Conservation (phyloP, 2,888 invertebrate genomes). For the Rotaria sp. region DNA sequence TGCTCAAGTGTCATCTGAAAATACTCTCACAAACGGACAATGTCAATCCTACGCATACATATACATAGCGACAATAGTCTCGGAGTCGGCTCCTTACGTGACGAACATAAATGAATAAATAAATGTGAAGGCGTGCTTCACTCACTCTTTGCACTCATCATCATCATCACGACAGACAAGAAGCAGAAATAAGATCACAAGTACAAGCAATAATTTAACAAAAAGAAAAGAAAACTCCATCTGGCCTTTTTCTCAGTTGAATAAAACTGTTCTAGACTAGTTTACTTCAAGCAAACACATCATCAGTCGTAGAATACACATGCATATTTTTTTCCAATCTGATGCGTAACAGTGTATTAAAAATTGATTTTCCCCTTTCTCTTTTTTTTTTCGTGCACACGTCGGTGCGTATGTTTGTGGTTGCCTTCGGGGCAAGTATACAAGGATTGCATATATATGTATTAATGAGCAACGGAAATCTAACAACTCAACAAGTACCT, state of each 20-base stretch:
- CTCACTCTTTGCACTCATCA: background rate
- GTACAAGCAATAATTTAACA: background rate
- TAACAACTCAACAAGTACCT: background rate
- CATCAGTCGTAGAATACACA: slow-evolving; percentile 9
- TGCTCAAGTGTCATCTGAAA: slow-evolving; percentile 4
- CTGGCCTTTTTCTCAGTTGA: slow-evolving; percentile 6
- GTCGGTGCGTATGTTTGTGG: background rate
- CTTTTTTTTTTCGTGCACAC: background rate
- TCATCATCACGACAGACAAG: slow-evolving; percentile 1
- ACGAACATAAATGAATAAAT: background rate
- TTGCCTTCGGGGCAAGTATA: slow-evolving; percentile 5
- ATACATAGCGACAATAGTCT: background rate
- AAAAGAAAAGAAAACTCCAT: background rate
- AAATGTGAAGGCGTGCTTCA: background rate
- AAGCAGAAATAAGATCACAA: slow-evolving; percentile 10
- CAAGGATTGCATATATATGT: background rate
- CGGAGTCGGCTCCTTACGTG: background rate
- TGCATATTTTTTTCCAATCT: background rate
- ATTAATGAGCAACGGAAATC: slow-evolving; percentile 14
- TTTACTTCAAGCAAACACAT: slow-evolving; percentile 18
- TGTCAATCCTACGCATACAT: background rate
- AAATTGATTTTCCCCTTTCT: background rate
- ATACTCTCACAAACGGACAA: slow-evolving; percentile 22
- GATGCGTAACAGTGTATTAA: slow-evolving; percentile 14
- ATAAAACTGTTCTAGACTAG: background rate